These are phyloP conservation scores for Hymenochirus boettgeri DNA, from an alignment of 2,113 vertebrate species.

Conservation along the genomic window DNA sequence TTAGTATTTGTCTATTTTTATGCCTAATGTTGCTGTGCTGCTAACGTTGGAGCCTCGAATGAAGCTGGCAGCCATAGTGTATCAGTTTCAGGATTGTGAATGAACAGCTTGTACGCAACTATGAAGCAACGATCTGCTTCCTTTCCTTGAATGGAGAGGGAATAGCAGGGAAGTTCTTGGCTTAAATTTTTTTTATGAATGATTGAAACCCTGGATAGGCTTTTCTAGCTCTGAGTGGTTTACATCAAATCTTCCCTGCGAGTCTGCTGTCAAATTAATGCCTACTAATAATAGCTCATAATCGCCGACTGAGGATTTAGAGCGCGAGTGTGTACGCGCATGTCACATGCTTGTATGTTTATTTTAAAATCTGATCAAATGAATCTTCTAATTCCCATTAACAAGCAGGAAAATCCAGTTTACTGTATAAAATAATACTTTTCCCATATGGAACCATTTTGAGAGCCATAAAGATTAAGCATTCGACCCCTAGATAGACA, in stretches of 20 bases:
- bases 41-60: too few relatives aligned
- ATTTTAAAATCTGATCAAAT: too few relatives aligned
- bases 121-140: constrained; percentile 40
- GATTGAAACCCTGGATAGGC: constrained; percentile 22
- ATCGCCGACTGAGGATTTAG: neutral
- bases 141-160: constrained; percentile 54
- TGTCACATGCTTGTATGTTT: neutral
- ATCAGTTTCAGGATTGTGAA: constrained; percentile 53
- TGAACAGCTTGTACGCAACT: constrained; percentile 54
- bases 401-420: too few relatives aligned
- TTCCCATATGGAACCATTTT: too few relatives aligned
- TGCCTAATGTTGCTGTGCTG: too few relatives aligned
- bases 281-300: constrained; percentile 8
- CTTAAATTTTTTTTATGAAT: constrained; percentile 54
- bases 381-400: too few relatives aligned
- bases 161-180: constrained; percentile 45
- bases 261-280: constrained; percentile 4
- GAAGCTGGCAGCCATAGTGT: too few relatives aligned
- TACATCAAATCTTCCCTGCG: neutral
- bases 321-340: neutral
- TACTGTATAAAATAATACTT: too few relatives aligned
- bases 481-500: too few relatives aligned
- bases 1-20: too few relatives aligned
- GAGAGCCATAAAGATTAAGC: too few relatives aligned
- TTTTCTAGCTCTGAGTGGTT: neutral